These are phyloP conservation scores for Rhipidura dahli DNA, from an alignment of 2,113 vertebrate genomes.

Conservation along the genomic window DNA sequence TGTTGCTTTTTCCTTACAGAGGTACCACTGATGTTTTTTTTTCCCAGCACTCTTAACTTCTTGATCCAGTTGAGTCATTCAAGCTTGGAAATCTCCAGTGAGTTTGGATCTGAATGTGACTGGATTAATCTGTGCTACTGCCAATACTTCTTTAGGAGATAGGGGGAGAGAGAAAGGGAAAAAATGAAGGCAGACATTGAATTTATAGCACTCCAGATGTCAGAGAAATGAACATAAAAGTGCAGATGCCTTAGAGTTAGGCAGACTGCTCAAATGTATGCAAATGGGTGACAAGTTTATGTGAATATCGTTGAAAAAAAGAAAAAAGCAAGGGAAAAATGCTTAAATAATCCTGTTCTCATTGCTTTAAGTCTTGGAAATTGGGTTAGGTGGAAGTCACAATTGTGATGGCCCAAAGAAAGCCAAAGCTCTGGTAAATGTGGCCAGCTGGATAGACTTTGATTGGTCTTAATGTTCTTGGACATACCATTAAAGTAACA, in stretches of 20 bases:
- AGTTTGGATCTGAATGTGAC: not conserved
- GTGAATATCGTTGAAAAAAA: not conserved
- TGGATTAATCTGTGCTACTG: not conserved
- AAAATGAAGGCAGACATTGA: conserved; percentile 39
- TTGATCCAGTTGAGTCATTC: not conserved
- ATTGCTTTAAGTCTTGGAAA: not conserved
- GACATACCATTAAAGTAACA: not conserved
- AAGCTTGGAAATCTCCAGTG: not conserved
- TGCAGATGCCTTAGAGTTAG: conserved; percentile 61
- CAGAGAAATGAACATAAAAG: conserved; percentile 54
- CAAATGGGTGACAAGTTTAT: conserved; percentile 61
- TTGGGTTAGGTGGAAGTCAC: not conserved
- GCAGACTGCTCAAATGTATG: conserved; percentile 53
- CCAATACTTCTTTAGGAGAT: not conserved
- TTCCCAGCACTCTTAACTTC: not conserved
- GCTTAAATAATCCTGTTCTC: not conserved
- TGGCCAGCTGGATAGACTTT: not conserved
- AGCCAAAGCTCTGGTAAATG: not conserved
- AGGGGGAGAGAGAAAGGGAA: not conserved
- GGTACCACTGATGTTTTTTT: not conserved
- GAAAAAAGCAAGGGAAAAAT: not conserved
- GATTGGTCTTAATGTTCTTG: conserved; percentile 12
- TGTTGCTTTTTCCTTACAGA: not conserved
- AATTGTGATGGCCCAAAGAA: not conserved
- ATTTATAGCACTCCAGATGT: conserved; percentile 70